Evolutionary conservation across 2,113 vertebrate species (phyloP).

Genomic region (Pseudorasbora parva): DNA sequence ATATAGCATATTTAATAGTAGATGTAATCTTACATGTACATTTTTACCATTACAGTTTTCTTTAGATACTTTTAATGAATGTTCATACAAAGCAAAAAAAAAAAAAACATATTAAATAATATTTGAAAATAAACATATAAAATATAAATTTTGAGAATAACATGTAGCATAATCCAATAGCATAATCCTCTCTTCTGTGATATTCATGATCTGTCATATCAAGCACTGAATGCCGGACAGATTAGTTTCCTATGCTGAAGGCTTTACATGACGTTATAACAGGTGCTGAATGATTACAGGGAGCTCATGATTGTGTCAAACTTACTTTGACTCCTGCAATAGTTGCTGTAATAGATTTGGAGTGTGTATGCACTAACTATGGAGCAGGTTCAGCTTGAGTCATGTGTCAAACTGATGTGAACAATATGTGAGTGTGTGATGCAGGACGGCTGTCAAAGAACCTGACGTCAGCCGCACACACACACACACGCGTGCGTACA

Average conservation of each 20-base stretch:
- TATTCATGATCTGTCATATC: no score
- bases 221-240: not conserved
- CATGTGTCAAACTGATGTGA: not conserved
- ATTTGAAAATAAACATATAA: no score
- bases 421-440: conserved; percentile 1
- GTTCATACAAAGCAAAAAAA: no score
- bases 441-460: not conserved
- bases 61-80: no score
- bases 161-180: no score
- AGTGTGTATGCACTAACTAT: not conserved
- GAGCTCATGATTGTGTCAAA: not conserved
- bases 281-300: not conserved
- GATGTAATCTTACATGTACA: no score
- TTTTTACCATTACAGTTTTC: no score
- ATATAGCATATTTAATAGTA: no score
- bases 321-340: not conserved
- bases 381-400: not conserved
- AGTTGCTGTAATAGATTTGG: not conserved
- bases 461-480: not conserved
- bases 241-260: not conserved
- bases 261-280: not conserved
- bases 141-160: no score
- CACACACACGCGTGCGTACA: not conserved
- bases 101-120: no score
- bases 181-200: no score